Base-by-base conservation (phyloP, 2,113 vertebrate species). In the Odontophorus gujanensis region DNA sequence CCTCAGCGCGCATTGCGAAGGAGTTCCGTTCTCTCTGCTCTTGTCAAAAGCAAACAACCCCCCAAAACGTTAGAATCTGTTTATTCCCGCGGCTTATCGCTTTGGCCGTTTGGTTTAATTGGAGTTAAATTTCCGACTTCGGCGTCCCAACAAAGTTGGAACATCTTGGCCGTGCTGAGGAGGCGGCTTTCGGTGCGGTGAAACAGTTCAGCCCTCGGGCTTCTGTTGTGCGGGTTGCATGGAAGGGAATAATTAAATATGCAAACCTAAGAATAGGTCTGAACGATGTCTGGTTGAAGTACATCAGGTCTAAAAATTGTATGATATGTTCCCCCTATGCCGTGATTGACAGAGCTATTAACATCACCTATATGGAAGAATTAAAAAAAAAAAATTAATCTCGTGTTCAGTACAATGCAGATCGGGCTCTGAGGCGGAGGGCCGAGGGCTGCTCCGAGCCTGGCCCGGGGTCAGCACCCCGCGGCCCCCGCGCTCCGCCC, bases 261-360 rank as follows among this genome's bases (percentile, higher is more conserved):
- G 92, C 81, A 85, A 92, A 92, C 92, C 88, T 96, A 95, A 96
- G 88, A 93, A 91, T 89, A 93, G 87, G 69, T 90, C 93, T 92
- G 93, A 96, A 63, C 34, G 42, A 88, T 94, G 92, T 93, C 65
- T 82, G 71, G 62, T 91, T 91, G 84, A 90, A 96, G 92, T 76
- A 89, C 83, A 85, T 97, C 92, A 47, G 61, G 84, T 87, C 95
- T 83, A 94, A 82, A 43, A 92, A 96, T 72, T 90, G 92, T 97
- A 93, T 95, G 42, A 94, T 96, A 86, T 90, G 94, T 91, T 96
- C 77, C 83, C 93, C 92, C 90, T 96, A 89, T 82, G 85, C 83
- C 28, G 18, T 97, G 97, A 97, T 95, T 96, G 97, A 95, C 82
- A 84, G 94, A 94, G 74, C 94, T 98, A 96, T 97, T 97, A 95